Evolutionary conservation across 2,113 vertebrate genomes (phyloP).

Genomic region (Cranoglanis bouderius): DNA sequence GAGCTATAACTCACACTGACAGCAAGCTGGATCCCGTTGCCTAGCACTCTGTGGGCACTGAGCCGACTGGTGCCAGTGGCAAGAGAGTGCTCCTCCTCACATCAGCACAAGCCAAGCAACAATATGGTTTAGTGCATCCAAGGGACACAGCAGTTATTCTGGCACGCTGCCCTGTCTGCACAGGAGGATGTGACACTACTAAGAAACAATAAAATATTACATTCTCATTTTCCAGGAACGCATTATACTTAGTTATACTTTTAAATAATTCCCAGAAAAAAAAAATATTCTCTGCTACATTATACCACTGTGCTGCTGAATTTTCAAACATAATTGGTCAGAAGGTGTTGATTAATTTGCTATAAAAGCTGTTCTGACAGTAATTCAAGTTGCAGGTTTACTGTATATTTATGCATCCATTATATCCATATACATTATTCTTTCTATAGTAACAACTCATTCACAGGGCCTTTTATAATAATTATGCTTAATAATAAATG

Average conservation of each 20-base stretch:
- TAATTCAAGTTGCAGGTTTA: background rate
- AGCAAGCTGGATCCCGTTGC: constrained; percentile 31
- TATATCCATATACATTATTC: background rate
- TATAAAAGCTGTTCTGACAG: background rate
- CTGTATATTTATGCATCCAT: background rate
- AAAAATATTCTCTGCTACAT: background rate
- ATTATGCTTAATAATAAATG: background rate
- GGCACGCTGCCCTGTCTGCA: constrained; percentile 2
- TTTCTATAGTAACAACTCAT: background rate
- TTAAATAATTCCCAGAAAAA: background rate
- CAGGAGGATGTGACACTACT: background rate
- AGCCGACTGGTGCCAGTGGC: constrained; percentile 29
- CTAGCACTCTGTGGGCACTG: constrained; percentile 25
- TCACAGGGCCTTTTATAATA: background rate
- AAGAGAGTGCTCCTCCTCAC: constrained; percentile 22
- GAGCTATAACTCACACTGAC: constrained; percentile 49
- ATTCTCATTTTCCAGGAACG: background rate
- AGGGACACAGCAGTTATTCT: constrained; percentile 11
- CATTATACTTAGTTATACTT: background rate
- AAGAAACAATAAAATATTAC: background rate
- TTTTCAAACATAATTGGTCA: background rate
- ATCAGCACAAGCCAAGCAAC: constrained; percentile 32
- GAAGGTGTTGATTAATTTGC: background rate
- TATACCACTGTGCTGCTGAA: background rate
- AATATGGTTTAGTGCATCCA: constrained; percentile 37